Evolutionary conservation across 2,888 invertebrate species (phyloP), one percentile per base, ranked within the genome.

Genomic region (Boloria selene): DNA sequence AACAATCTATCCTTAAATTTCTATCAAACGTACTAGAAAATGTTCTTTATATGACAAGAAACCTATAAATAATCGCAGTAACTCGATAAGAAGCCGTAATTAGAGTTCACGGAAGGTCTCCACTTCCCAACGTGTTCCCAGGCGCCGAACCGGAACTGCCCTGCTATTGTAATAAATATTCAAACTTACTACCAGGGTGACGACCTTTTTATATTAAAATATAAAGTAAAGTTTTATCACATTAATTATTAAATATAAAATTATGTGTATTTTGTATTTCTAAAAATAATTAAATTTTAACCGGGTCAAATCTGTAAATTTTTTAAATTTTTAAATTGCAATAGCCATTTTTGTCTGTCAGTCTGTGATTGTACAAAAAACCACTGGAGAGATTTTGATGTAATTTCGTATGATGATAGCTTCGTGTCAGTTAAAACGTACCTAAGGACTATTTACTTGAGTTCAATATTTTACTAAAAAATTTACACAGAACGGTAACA

Each of bases 131-230:
- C 72, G 63, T 67, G 71, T 87, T 89, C 88, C 76, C 88, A 89
- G 78, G 84, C 88, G 77, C 44, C 83, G 77, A 73, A 83, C 80
- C 87, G 85, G 70, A 79, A 84, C 73, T 73, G 69, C 75, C 71
- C 73, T 70, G 22, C 56, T 44, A 67, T 67, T 60, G 50, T 45
- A 64, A 53, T 59, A 47, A 65, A 54, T 52, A 49, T 53, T 54
- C 42, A 56, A 65, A 65, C 61, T 58, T 62, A 47, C 47, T 58
- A n/a, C 64, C 26, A 38, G 59, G 49, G 59, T 50, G 31, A 52
- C n/a, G 42, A 22, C 38, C 54, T 56, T 22, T 45, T 56, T 45
- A n/a, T 56, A 44, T 56, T 52, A 18, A 45, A 56, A 22, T 22
- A 22, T 45, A 45, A n/a, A 22, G 2, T 22, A 3, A 5, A 56